Base-by-base conservation (phyloP, 2,888 invertebrate genomes). In the Lepeophtheirus nordmannii region DNA sequence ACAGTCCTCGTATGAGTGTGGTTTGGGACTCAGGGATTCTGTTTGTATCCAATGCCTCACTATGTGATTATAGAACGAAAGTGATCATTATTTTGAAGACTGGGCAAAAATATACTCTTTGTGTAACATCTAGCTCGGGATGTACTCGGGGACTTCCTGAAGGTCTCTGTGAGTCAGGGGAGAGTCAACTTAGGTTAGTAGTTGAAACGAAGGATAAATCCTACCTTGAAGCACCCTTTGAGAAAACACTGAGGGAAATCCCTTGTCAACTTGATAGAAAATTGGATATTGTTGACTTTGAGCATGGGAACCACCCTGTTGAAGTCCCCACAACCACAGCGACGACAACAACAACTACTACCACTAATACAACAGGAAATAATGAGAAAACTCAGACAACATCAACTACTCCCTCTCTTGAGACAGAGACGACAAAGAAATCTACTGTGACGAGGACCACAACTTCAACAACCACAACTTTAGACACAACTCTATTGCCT, bases 81-180 rank as follows among this genome's bases (percentile, higher is more conserved):
- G 53, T 46, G n/a, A 3, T 46, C 53, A 46, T 46, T 17, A 46
- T 46, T 17, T 17, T 46, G 5, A 46, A 46, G 5, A 5, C 53
- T 17, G 53, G 53, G 8, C 53, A 46, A 46, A 46, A 46, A 17
- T 46, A 46, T 46, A 46, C 14, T 46, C 8, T 46, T 1, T 46
- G 53, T 17, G n/a, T 46, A 14, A 46, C 53, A 14, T 46, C 53
- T 8, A 46, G n/a, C 53, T 46, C 53, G n/a, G 53, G 53, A 14
- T 46, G 53, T 46, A 46, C 53, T 14, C 53, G 53, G 1, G 53
- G 53, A 46, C 53, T 46, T 46, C 53, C 53, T 46, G 53, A 46
- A 46, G 53, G 53, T 8, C 53, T 46, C 53, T 46, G 53, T 46
- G 53, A 46, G 53, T 14, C 53, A 14, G 53, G 53, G 17, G 53